Percentiles rank a stretch among this genome's conserved stretches.
Conservation (phyloP, 1,140 invertebrate genomes). For the Apolygus lucorum region DNA sequence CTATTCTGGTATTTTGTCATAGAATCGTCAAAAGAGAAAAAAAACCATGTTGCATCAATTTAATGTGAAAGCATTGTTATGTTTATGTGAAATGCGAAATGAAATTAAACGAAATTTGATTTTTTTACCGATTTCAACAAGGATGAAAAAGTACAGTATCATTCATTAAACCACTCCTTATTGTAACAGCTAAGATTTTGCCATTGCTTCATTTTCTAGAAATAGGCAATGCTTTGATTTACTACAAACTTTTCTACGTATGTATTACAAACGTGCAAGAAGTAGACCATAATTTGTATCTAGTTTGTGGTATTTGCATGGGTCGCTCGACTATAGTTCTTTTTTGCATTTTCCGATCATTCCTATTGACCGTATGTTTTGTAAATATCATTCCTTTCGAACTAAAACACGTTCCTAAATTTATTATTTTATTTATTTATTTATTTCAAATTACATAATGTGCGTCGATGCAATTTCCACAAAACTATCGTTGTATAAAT, state of each 20-base stretch:
- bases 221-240: slow-evolving; percentile 7
- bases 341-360: neutral
- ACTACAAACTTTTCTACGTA: neutral
- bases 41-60: neutral
- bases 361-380: neutral
- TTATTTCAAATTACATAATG: neutral
- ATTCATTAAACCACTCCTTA: slow-evolving; percentile 5
- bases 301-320: slow-evolving; percentile 20
- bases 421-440: neutral
- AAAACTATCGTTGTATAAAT: no score
- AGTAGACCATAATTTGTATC: neutral
- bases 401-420: neutral
- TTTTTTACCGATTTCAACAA: slow-evolving; percentile 7
- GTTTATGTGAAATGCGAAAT: slow-evolving; percentile 9
- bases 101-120: slow-evolving; percentile 1
- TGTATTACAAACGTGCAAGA: slow-evolving; percentile 4
- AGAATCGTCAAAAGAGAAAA: no score
- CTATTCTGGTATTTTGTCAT: neutral
- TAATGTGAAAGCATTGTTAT: neutral
- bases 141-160: slow-evolving; percentile 11
- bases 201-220: slow-evolving; percentile 11
- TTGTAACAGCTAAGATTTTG: neutral
- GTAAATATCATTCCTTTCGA: slow-evolving; percentile 16
- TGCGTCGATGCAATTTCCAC: slow-evolving; percentile 17
- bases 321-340: neutral